Evolutionary conservation across 2,797 vertebrate species (phyloP), one percentile per base, ranked within the genome.

Genomic region (Salarias fasciatus): DNA sequence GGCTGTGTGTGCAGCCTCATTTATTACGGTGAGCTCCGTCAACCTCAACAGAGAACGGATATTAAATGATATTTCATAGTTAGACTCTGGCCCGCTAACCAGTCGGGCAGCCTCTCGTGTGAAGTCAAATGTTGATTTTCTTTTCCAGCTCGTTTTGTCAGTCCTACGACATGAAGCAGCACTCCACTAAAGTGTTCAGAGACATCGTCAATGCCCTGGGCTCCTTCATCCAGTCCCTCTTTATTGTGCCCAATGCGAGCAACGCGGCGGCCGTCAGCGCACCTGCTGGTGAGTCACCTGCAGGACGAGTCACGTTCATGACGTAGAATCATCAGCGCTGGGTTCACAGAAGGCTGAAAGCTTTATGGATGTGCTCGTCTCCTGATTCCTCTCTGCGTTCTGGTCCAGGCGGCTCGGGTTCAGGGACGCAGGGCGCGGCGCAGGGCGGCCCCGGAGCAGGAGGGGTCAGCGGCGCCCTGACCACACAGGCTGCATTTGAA

Each of bases 141-240:
- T 24, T 29, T 41, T 50, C 8, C 83, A 99, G 98, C 61, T 99
- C 95, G 1, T 99, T 99, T 87, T 99, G 98, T 78, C 97, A 99
- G 76, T 99, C 96, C 0, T 99, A 99, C 37, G 98, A 99, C 82
- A 99, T 99, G 98, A 99, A 99, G 85, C 97, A 94, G 55, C 98
- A 99, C 91, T 99, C 98, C 76, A 99, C 98, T 45, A 99, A 99
- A 91, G 97, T 99, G 54, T 99, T 99, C 81, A 91, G 98, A 86
- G 98, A 99, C 86, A 99, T 99, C 24, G 97, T 99, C 70, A 99
- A 99, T 24, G 97, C 97, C 0, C 80, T 99, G 69, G 98, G 98
- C 5, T 99, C 98, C 83, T 99, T 99, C 79, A 99, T 99, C 77
- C 97, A 99, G 87, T 99, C 97, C 0, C 92, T 99, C 1, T 99